A percentile compares a stretch with the other conserved stretches of the same genome.
phyloP scores from a whole-genome alignment of 2,113 vertebrate species.

The Ailuropoda melanoleuca region DNA sequence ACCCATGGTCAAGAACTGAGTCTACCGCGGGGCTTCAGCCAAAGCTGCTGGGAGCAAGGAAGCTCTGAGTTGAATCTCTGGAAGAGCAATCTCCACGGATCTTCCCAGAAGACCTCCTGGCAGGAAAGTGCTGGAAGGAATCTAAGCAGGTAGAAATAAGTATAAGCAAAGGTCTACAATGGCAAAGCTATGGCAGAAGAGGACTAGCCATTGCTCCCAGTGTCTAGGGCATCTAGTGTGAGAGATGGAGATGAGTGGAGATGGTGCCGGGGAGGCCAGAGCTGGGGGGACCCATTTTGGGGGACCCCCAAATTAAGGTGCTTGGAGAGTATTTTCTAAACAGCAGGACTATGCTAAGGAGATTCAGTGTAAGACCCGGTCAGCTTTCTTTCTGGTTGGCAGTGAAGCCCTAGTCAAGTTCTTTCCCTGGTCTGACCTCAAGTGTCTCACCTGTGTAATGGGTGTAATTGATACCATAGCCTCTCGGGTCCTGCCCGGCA shows the following conservation, averaged over 20 bases:
- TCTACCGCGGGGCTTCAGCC: accelerated
- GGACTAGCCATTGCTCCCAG: accelerated
- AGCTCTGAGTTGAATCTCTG: not conserved
- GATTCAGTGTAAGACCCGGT: accelerated
- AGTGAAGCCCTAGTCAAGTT: not conserved
- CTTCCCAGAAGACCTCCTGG: not conserved
- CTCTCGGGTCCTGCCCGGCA: no score
- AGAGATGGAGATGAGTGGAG: accelerated
- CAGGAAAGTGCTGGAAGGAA: not conserved
- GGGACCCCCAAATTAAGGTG: no score
- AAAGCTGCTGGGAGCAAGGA: not conserved
- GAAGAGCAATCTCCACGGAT: not conserved
- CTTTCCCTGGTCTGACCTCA: not conserved
- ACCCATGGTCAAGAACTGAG: not conserved
- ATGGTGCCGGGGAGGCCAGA: accelerated
- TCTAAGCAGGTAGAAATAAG: not conserved
- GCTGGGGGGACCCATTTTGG: accelerated
- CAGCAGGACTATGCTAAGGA: accelerated
- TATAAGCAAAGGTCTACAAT: accelerated
- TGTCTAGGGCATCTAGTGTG: accelerated
- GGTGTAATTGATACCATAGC: accelerated
- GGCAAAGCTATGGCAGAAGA: accelerated
- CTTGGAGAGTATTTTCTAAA: not conserved
- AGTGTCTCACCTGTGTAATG: not conserved
- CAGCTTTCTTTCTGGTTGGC: not conserved